A percentile compares a stretch with the other conserved stretches of the same genome.
phyloP scores from a whole-genome alignment of 2,888 invertebrate species.

The Cantharis flavilabris region DNA sequence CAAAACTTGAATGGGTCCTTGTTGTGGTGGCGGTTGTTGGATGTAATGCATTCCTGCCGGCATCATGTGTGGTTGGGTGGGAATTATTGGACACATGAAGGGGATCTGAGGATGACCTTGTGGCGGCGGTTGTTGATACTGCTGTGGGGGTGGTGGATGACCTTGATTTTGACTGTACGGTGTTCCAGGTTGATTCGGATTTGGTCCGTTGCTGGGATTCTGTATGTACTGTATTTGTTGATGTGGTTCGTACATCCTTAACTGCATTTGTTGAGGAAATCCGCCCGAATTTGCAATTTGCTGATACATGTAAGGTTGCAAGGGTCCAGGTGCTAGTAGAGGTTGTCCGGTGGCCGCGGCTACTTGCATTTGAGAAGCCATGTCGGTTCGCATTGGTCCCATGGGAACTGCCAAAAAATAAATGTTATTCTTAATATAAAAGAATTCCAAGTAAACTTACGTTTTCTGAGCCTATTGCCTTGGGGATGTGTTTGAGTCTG shows the following conservation, averaged over 20 bases:
- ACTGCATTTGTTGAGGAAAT: constrained; percentile 58
- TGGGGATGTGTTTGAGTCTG: constrained; percentile 52
- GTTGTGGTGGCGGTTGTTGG: constrained; percentile 57
- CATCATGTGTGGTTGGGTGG: constrained; percentile 59
- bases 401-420: constrained; percentile 55
- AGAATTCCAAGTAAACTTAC: constrained; percentile 37
- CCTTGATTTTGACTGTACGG: constrained; percentile 40
- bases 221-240: constrained; percentile 52
- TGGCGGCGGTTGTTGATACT: constrained; percentile 64
- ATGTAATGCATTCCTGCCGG: constrained; percentile 56
- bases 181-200: constrained; percentile 51
- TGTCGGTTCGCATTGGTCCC: constrained; percentile 58
- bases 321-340: constrained; percentile 79
- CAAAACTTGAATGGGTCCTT: constrained; percentile 56
- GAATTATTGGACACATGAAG: constrained; percentile 64
- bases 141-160: constrained; percentile 60
- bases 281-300: constrained; percentile 53
- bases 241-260: constrained; percentile 70
- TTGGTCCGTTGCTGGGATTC: constrained; percentile 60
- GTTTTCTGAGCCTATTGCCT: constrained; percentile 49
- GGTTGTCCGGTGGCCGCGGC: constrained; percentile 84
- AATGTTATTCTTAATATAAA: neutral
- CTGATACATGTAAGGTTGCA: constrained; percentile 58
- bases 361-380: constrained; percentile 79
- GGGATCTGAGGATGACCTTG: constrained; percentile 61